phyloP scores from a whole-genome alignment of 2,797 vertebrate genomes.

The Fundulus diaphanus region DNA sequence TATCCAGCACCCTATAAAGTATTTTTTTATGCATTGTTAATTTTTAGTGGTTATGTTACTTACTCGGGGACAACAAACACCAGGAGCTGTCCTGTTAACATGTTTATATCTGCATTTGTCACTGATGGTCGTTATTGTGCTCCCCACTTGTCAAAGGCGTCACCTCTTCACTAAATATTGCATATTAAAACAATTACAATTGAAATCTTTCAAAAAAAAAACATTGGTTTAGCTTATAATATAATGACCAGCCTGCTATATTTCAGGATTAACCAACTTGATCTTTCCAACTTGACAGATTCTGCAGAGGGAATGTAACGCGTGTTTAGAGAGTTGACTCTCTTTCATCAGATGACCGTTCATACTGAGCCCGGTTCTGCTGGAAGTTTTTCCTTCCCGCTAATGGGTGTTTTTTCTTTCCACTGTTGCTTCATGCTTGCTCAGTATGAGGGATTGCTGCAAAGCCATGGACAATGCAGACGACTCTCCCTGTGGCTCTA shows the following conservation, averaged over 20 bases:
- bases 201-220: neutral
- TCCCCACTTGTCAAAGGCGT: neutral
- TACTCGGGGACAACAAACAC: neutral
- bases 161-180: too few relatives aligned
- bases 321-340: neutral
- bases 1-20: rapidly evolving
- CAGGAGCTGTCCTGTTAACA: neutral
- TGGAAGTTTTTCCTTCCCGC: too few relatives aligned
- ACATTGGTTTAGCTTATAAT: neutral
- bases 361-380: too few relatives aligned
- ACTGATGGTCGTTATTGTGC: neutral
- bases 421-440: too few relatives aligned
- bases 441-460: too few relatives aligned
- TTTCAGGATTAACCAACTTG: neutral
- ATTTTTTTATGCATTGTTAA: neutral
- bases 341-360: too few relatives aligned
- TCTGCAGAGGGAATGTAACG: neutral
- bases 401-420: too few relatives aligned
- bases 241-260: neutral
- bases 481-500: too few relatives aligned
- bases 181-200: too few relatives aligned
- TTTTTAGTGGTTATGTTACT: neutral
- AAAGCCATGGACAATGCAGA: too few relatives aligned
- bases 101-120: too few relatives aligned
- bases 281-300: neutral